Evolutionary conservation across 2,113 vertebrate genomes (phyloP), one percentile per base, ranked within the genome.

Genomic region (Bufo bufo): DNA sequence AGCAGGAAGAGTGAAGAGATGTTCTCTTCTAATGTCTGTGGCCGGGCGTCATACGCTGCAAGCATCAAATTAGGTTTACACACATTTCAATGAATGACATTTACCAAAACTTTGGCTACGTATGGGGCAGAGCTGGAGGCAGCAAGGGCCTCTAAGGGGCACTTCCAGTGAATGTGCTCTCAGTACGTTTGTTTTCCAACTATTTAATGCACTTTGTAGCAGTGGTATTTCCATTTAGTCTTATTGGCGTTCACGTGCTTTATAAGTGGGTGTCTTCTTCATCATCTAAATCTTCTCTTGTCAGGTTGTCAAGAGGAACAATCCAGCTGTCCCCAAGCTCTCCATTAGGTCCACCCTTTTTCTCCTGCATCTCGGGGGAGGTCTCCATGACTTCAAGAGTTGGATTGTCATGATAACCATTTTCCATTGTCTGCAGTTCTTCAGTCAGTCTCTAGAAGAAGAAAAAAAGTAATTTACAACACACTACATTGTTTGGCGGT

Each of bases 241-340:
- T 77, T 83, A 84, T 77, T 58, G 56, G 52, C 47, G 14, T 89
- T 65, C 82, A 47, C 45, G 2, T 6, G 54, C 58, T 80, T 93
- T 96, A 99, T 94, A 99, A 96, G 93, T 99, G 98, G 0, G 98
- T 99, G 93, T 99, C 98, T 91, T 99, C 98, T 91, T 99, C 98
- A 10, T 97, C 97, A 0, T 94, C 94, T 0, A 96, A 89, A 77
- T 97, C 97, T 0, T 97, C 97, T 93, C 98, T 99, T 85, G 91
- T 93, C 78, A 98, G 94, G 93, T 96, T 98, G 93, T 99, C 97
- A 0, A 98, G 93, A 59, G 98, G 98, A 47, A 99, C 97, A 13
- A 99, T 99, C 97, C 97, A 99, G 94, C 97, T 97, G 94, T 99
- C 98, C n/a, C 96, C 97, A 84, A 98, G 95, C 92, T 99, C 98